A percentile compares a stretch with the other conserved stretches of the same genome.
Evolutionary conservation across 1,140 invertebrate genomes (phyloP).

Genomic region (Brachystomella parvula): DNA sequence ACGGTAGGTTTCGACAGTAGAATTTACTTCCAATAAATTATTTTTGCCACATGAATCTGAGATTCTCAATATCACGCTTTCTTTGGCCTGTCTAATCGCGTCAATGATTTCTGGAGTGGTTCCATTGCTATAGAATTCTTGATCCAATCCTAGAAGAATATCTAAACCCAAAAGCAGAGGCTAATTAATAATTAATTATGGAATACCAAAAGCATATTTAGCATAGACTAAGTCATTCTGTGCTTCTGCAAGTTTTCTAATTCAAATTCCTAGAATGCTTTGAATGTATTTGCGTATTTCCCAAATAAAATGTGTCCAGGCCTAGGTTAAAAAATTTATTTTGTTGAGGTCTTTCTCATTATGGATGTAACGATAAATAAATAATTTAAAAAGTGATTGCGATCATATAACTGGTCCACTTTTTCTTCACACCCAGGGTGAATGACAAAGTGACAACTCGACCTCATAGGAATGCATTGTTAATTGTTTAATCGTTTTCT

Average conservation of each 20-base stretch:
- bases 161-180: constrained; percentile 22
- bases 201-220: neutral
- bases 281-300: too few species aligned
- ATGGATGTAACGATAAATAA: neutral
- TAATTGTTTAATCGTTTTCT: too few species aligned
- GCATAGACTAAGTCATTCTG: neutral
- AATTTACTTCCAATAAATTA: constrained; percentile 43
- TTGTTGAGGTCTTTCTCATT: neutral
- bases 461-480: too few species aligned
- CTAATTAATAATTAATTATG: constrained; percentile 13
- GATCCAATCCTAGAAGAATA: constrained; percentile 32
- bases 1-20: constrained; percentile 41
- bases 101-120: constrained; percentile 31
- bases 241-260: neutral
- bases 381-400: neutral
- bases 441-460: too few species aligned
- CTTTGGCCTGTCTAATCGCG: constrained; percentile 28
- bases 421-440: too few species aligned
- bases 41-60: constrained; percentile 22
- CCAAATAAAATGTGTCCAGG: neutral
- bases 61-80: constrained; percentile 34
- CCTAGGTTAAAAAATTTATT: neutral
- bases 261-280: too few species aligned
- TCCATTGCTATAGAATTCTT: constrained; percentile 32
- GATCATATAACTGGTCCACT: too few species aligned